Percentiles rank a stretch among this genome's conserved stretches.
Conservation (phyloP, 2,113 vertebrate species). For the Columba janthina region DNA sequence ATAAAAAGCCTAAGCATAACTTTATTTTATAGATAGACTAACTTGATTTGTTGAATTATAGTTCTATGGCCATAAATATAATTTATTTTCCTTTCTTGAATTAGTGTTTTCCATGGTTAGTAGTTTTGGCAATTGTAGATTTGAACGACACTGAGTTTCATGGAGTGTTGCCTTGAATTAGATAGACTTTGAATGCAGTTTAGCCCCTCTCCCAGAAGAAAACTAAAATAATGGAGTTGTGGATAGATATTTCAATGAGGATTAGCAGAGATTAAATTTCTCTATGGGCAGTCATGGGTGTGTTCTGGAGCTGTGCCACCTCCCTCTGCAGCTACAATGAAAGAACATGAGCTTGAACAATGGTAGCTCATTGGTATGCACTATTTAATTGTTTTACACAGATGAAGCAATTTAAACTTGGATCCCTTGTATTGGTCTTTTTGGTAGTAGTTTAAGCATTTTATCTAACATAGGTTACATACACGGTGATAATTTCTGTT, state of each 20-base stretch:
- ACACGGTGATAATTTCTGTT: neutral
- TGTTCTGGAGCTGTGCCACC: neutral
- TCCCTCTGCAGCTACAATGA: neutral
- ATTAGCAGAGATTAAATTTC: slow-evolving; percentile 34
- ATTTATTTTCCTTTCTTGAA: neutral
- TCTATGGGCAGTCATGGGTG: neutral
- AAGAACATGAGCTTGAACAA: neutral
- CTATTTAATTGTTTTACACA: neutral
- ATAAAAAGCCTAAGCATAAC: neutral
- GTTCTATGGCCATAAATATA: neutral
- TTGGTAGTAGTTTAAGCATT: neutral
- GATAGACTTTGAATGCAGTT: neutral
- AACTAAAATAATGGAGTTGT: neutral
- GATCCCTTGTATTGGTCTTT: neutral
- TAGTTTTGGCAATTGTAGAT: neutral
- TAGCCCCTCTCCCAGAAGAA: neutral
- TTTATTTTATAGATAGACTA: neutral
- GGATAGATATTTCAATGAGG: neutral
- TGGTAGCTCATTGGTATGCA: neutral
- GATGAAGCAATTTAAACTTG: neutral
- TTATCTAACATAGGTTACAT: neutral
- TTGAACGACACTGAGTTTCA: neutral
- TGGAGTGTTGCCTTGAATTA: neutral
- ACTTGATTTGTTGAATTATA: neutral
- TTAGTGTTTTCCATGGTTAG: neutral